phyloP scores from a whole-genome alignment of 2,113 vertebrate genomes.

The Gallinago jamesoni region DNA sequence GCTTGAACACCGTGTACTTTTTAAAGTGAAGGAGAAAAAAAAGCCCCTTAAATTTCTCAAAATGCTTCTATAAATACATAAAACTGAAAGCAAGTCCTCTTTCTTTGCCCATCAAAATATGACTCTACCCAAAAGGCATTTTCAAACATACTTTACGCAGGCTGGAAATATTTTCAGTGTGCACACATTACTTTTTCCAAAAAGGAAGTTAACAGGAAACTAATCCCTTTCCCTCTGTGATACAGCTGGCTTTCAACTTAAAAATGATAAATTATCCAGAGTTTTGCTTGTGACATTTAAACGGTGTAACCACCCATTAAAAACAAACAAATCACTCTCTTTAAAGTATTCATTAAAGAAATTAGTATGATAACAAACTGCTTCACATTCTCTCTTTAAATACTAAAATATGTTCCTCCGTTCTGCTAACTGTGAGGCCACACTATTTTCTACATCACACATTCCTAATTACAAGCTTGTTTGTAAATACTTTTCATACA shows the following conservation, averaged over 20 bases:
- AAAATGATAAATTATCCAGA: neutral
- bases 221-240: slow-evolving; percentile 17
- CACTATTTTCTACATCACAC: neutral
- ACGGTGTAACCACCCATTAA: neutral
- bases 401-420: neutral
- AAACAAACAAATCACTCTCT: neutral
- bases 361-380: neutral
- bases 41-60: neutral
- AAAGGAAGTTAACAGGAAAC: slow-evolving; percentile 64
- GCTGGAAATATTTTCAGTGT: slow-evolving; percentile 37
- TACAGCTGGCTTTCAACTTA: slow-evolving; percentile 51
- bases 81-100: slow-evolving; percentile 31
- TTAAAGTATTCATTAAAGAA: neutral
- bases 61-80: slow-evolving; percentile 5
- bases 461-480: neutral
- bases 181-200: slow-evolving; percentile 32
- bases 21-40: neutral
- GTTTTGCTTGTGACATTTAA: neutral
- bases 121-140: slow-evolving; percentile 21
- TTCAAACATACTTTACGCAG: slow-evolving; percentile 41
- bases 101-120: slow-evolving; percentile 40
- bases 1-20: neutral
- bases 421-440: neutral
- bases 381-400: neutral
- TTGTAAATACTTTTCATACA: neutral